A percentile compares a stretch with the other conserved stretches of the same genome.
These are phyloP conservation scores for Xenopus petersii DNA, from an alignment of 2,797 vertebrate genomes.

Conservation along the genomic window DNA sequence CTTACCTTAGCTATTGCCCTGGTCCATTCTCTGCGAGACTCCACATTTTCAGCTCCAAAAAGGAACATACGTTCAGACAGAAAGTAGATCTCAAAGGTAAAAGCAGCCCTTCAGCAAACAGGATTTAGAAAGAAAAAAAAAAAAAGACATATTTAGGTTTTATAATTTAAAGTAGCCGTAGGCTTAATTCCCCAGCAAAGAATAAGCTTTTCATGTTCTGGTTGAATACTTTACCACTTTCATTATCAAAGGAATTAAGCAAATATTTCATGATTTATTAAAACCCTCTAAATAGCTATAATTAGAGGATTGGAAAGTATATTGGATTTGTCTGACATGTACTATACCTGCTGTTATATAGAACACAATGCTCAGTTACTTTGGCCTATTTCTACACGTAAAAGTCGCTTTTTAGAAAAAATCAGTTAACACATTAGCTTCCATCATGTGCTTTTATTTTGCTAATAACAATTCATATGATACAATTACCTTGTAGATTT, in stretches of 20 bases:
- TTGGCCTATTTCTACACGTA: too few relatives aligned
- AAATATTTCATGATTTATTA: constrained; percentile 39
- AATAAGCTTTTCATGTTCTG: constrained; percentile 2
- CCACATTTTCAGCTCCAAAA: constrained; percentile 81
- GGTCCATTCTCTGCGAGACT: constrained; percentile 85
- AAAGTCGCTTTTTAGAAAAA: too few relatives aligned
- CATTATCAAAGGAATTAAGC: neutral
- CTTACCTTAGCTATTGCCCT: constrained; percentile 86
- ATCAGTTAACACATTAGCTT: neutral
- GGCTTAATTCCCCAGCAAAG: constrained; percentile 19
- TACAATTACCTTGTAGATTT: constrained; percentile 38
- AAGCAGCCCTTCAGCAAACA: constrained; percentile 73
- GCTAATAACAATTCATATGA: constrained; percentile 28
- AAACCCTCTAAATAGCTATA: constrained; percentile 2
- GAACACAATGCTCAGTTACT: too few relatives aligned
- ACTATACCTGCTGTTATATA: too few relatives aligned
- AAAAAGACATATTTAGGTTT: constrained; percentile 43
- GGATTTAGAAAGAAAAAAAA: constrained; percentile 52
- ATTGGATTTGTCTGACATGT: too few relatives aligned
- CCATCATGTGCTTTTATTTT: constrained; percentile 3
- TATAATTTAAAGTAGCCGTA: constrained; percentile 28
- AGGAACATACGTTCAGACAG: constrained; percentile 80
- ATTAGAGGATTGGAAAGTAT: neutral
- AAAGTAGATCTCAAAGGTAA: constrained; percentile 90
- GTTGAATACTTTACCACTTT: constrained; percentile 38